Base-by-base conservation (phyloP, 64 coral and sea anemone species). In the Montipora efflorescens region DNA sequence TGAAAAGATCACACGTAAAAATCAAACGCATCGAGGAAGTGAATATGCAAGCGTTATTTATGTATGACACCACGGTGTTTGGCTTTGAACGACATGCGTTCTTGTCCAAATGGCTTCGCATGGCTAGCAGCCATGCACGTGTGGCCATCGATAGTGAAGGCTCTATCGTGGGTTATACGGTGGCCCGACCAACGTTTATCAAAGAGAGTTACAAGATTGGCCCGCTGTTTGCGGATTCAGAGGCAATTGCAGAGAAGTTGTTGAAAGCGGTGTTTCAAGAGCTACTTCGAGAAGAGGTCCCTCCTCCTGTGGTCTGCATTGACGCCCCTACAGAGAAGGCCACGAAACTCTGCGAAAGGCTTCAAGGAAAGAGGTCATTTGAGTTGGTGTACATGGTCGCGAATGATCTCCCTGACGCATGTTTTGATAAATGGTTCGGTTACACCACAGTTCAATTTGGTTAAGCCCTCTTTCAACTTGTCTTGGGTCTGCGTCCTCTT, bases 21-120 rank as follows among this genome's bases (percentile, higher is more conserved):
- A 52, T 69, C 25, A 70, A 70, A 5, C 2, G 59, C 67, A n/a
- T 71, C 14, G 67, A 86, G 5, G 10, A 69, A 48, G 67, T 86
- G 16, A 51, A 81, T 73, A 2, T 8, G 44, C 51, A 81, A 72
- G 62, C 18, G 22, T 70, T 91, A 15, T n/a, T 19, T 8, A 28
- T 20, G 10, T 91, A 91, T n/a, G 89, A 91, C 78, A 73, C 58
- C 36, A 72, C 4, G 5, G 61, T 91, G 8, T 91, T 91, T 80
- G 89, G 89, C 49, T 91, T 67, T 53, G 21, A 69, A 67, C 89
- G 89, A 13, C 75, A 91, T 6, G 67, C 28, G 1, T 91, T 81
- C 48, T 78, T 91, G 61, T 44, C 76, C 9, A 78, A 50, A 67
- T 91, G 76, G 67, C 59, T 91, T 49, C 12, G 67, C 12, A 19